Evolutionary conservation across 2,888 invertebrate genomes (phyloP), one percentile per base, ranked within the genome.

Genomic region (Minunthozetes semirufus): DNA sequence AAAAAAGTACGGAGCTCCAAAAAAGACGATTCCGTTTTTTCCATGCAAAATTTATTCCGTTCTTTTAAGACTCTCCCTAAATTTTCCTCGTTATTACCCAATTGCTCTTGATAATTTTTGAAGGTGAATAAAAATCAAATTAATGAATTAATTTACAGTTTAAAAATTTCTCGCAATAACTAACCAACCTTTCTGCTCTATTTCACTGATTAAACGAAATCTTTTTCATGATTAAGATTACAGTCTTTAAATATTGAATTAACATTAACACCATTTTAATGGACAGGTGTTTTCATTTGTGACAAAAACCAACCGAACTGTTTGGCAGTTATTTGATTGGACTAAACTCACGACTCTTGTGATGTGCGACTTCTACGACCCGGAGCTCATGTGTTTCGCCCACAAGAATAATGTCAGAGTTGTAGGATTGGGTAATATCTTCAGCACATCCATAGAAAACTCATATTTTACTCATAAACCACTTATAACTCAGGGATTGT

Each of bases 331-430:
- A 61, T 84, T 82, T 78, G 80, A 83, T 78, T 84, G 83, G 83
- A 76, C 77, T 27, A 82, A 82, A 77, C 78, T 83, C 29, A 83
- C 83, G 0, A 82, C 83, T 0, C 80, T 83, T 15, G 82, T 82
- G 0, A 79, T 81, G 77, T 81, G 81, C 42, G 81, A 82, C 25
- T 83, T 82, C 74, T 74, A 80, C 33, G 82, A 82, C 76, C 74
- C 77, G 1, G 77, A 80, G 2, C 79, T 83, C n/a, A 80, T 83
- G 78, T 82, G 83, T 75, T 78, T 79, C 71, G 83, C 83, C 1
- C 83, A 84, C 77, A 78, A 80, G 42, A 78, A 80, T 70, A 81
- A 81, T 8, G 82, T 80, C 29, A 78, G 81, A 42, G 82, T 81
- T n/a, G 80, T 81, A 1, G 27, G 53, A 29, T 5, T 46, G 17